phyloP scores from a whole-genome alignment of 2,797 vertebrate species.

The Oreonectes daqikongensis region DNA sequence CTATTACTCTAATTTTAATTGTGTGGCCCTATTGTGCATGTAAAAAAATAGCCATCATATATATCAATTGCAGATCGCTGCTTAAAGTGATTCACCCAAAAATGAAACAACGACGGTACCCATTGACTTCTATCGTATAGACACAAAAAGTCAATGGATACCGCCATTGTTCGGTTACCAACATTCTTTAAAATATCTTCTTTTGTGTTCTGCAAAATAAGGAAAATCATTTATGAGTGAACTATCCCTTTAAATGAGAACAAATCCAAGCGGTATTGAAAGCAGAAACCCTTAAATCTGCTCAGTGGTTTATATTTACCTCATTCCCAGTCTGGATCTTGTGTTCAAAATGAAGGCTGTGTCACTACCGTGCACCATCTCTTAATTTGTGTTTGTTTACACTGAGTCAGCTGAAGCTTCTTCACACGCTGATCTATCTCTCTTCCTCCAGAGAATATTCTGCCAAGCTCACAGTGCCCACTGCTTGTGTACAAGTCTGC shows the following conservation, averaged over 20 bases:
- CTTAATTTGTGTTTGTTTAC: constrained; percentile 47
- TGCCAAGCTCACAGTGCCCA: constrained; percentile 33
- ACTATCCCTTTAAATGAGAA: too few relatives aligned
- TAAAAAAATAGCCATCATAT: background rate
- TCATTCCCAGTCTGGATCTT: background rate
- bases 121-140: too few relatives aligned
- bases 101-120: too few relatives aligned
- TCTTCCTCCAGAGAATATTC: constrained; percentile 39
- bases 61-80: background rate
- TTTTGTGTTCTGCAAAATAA: too few relatives aligned
- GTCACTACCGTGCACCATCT: constrained; percentile 6
- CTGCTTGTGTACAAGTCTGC: constrained; percentile 24
- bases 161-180: too few relatives aligned
- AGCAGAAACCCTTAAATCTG: background rate
- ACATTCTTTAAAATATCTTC: too few relatives aligned
- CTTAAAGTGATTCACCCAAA: too few relatives aligned
- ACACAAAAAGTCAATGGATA: too few relatives aligned
- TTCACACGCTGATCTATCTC: constrained; percentile 36
- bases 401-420: constrained; percentile 29
- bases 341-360: constrained; percentile 36
- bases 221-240: too few relatives aligned
- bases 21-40: background rate
- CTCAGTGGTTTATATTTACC: constrained; percentile 21
- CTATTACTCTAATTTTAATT: background rate
- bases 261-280: background rate